These are phyloP conservation scores for Acanthopagrus latus DNA, from an alignment of 2,797 vertebrate species.

Conservation along the genomic window DNA sequence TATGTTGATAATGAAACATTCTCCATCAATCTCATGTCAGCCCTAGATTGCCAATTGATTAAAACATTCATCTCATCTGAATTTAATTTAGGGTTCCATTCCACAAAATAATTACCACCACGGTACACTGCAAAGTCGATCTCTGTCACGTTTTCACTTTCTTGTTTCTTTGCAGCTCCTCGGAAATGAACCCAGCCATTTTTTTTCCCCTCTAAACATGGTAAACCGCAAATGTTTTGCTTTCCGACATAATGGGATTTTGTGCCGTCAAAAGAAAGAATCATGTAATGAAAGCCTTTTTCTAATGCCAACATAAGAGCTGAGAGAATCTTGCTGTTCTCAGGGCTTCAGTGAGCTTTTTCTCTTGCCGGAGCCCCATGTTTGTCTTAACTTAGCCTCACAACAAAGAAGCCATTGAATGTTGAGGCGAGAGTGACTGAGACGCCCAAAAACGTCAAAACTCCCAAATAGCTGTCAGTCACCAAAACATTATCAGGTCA, in stretches of 20 bases:
- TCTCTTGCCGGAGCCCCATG: slow-evolving; percentile 32
- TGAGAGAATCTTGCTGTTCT: slow-evolving; percentile 42
- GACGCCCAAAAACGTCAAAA: slow-evolving; percentile 66
- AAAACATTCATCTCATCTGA: slow-evolving; percentile 72
- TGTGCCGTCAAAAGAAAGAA: slow-evolving; percentile 38
- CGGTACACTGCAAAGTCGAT: slow-evolving; percentile 45
- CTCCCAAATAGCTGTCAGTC: slow-evolving; percentile 70
- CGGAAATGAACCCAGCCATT: slow-evolving; percentile 26
- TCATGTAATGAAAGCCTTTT: slow-evolving; percentile 47
- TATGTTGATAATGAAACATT: slow-evolving; percentile 74
- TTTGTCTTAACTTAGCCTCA: slow-evolving; percentile 41
- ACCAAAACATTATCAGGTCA: slow-evolving; percentile 68
- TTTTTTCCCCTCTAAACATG: slow-evolving; percentile 40
- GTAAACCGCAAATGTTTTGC: slow-evolving; percentile 48
- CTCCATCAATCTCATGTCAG: slow-evolving; percentile 71
- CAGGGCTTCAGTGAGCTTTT: not conserved
- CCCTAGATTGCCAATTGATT: slow-evolving; percentile 72
- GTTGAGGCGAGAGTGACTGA: slow-evolving; percentile 20
- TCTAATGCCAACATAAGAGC: slow-evolving; percentile 47
- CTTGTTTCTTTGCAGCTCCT: slow-evolving; percentile 3
- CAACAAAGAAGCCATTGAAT: slow-evolving; percentile 71
- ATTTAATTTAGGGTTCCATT: slow-evolving; percentile 70
- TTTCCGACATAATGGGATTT: slow-evolving; percentile 56
- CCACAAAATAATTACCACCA: slow-evolving; percentile 62
- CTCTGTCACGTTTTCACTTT: slow-evolving; percentile 17